Conservation (phyloP, 2,797 vertebrate genomes). For the Rhynchotus rufescens region DNA sequence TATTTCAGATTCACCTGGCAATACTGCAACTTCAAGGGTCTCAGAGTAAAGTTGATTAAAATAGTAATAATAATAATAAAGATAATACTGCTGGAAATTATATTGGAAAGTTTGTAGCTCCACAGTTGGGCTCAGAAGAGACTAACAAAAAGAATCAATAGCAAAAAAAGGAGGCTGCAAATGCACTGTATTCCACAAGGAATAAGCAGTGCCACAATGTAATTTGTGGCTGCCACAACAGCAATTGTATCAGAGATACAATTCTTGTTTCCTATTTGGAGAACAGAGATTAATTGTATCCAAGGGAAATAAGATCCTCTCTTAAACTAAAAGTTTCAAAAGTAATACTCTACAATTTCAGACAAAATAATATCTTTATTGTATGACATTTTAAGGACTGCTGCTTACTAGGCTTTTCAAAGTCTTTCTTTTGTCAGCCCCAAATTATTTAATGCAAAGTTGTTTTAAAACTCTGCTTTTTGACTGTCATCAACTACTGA, state of each 20-base stretch:
- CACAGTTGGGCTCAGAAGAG: background rate
- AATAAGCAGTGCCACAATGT: background rate
- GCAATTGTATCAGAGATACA: background rate
- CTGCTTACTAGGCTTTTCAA: background rate
- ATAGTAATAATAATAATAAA: background rate
- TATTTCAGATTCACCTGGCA: background rate
- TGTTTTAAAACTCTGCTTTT: background rate
- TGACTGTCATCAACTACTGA: background rate
- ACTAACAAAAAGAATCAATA: slow-evolving; percentile 21
- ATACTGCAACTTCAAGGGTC: background rate
- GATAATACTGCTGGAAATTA: background rate
- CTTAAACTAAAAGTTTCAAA: slow-evolving; percentile 15
- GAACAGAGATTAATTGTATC: slow-evolving; percentile 10
- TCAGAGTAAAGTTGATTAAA: background rate
- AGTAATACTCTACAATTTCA: slow-evolving; percentile 10
- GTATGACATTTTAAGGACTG: background rate
- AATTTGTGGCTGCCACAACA: slow-evolving; percentile 37
- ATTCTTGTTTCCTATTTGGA: slow-evolving; percentile 10
- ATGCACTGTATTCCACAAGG: background rate
- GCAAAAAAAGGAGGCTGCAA: background rate
- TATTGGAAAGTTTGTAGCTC: background rate
- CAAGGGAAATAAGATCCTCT: slow-evolving; percentile 45
- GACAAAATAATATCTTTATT: background rate
- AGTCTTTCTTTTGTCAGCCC: background rate
- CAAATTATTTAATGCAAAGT: background rate